Evolutionary conservation across 2,797 vertebrate genomes (phyloP).

Genomic region (Perodicticus potto): DNA sequence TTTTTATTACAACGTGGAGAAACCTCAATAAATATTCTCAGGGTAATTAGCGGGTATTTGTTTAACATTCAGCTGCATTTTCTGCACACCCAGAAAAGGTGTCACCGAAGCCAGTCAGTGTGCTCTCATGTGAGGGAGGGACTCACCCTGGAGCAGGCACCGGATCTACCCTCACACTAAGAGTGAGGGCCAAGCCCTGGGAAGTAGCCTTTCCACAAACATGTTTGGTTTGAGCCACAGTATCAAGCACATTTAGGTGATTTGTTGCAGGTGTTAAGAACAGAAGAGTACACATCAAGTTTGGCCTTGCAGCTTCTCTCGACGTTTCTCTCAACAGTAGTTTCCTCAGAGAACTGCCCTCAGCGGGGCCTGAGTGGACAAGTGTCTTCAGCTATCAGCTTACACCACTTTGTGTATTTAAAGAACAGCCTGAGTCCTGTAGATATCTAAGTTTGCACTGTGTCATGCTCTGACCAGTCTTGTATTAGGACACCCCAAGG

Average conservation of each 20-base stretch:
- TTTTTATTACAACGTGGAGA: constrained; percentile 68
- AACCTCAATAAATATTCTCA: constrained; percentile 76
- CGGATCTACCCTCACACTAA: not conserved
- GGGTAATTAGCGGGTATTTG: constrained; percentile 74
- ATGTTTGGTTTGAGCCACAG: not conserved
- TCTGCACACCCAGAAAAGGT: not conserved
- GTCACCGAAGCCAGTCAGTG: not conserved
- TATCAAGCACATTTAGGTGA: not conserved
- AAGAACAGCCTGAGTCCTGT: not conserved
- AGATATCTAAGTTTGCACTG: too few relatives aligned
- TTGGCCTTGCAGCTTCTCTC: not conserved
- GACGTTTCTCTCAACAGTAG: not conserved
- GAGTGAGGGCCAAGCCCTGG: not conserved
- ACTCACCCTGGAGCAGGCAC: not conserved
- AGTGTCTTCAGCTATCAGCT: not conserved
- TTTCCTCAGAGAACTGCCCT: not conserved
- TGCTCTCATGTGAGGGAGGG: not conserved
- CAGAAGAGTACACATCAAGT: not conserved
- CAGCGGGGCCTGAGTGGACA: not conserved
- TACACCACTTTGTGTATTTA: not conserved
- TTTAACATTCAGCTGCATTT: constrained; percentile 71
- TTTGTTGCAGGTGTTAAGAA: not conserved
- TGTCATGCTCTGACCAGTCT: not conserved
- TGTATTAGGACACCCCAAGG: not conserved
- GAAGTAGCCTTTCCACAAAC: not conserved